A percentile compares a stretch with the other conserved stretches of the same genome.
Conservation (phyloP, 2,113 vertebrate genomes). For the Daubentonia madagascariensis region DNA sequence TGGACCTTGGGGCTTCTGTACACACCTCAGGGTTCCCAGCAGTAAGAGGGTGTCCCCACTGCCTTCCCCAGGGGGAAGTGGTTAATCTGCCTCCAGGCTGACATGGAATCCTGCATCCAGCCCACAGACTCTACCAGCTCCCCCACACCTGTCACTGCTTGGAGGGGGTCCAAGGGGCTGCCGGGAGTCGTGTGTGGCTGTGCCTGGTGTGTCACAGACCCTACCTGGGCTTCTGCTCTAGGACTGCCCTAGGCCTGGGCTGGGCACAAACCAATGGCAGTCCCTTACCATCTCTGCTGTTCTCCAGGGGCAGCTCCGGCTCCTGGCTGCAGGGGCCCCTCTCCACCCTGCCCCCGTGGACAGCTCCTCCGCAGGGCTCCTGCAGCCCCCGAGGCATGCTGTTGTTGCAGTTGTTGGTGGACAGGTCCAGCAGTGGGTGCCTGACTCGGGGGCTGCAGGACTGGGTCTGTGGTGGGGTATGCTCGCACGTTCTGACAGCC, state of each 20-base stretch:
- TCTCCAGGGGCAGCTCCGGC: accelerated
- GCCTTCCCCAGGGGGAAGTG: neutral
- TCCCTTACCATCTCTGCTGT: conserved; percentile 39
- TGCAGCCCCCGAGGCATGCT: accelerated
- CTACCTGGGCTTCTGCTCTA: neutral
- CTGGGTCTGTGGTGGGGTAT: neutral
- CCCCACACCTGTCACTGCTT: neutral
- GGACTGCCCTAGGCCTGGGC: neutral
- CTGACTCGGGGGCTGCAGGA: conserved; percentile 9
- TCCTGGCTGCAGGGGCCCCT: neutral
- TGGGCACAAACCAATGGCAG: accelerated
- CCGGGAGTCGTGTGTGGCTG: neutral
- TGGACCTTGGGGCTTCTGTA: neutral
- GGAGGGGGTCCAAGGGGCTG: neutral
- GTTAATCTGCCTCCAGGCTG: neutral
- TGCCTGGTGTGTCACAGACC: neutral
- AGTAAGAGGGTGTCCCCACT: neutral
- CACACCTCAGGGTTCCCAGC: neutral
- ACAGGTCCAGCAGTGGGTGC: conserved; percentile 53
- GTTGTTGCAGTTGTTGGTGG: conserved; percentile 70
- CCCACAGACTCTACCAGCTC: no score
- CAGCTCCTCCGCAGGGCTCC: accelerated
- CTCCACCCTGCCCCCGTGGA: accelerated
- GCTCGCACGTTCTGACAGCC: neutral
- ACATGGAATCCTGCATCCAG: neutral